phyloP scores from a whole-genome alignment of 2,797 vertebrate species.

The Etheostoma perlongum region DNA sequence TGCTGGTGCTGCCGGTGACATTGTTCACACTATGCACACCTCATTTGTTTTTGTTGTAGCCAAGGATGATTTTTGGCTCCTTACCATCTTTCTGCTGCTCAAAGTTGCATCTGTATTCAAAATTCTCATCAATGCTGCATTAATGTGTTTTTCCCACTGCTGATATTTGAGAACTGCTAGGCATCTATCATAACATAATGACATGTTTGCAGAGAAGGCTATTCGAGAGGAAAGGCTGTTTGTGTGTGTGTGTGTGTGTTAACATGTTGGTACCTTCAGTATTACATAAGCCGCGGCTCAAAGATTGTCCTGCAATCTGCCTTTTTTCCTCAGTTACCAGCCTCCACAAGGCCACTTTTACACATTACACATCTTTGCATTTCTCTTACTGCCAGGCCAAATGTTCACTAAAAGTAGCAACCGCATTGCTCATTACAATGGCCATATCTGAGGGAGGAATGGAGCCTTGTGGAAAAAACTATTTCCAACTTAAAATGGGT shows the following conservation, averaged over 20 bases:
- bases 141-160: slow-evolving; percentile 34
- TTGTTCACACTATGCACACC: slow-evolving; percentile 39
- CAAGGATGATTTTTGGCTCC: slow-evolving; percentile 31
- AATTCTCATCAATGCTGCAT: slow-evolving; percentile 39
- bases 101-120: slow-evolving; percentile 50
- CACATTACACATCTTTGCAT: slow-evolving; percentile 18
- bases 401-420: slow-evolving; percentile 39
- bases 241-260: slow-evolving; percentile 8
- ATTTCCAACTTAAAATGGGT: slow-evolving; percentile 59
- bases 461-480: slow-evolving; percentile 38
- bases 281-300: background rate
- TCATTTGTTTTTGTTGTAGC: slow-evolving; percentile 52
- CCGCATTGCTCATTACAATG: slow-evolving; percentile 37
- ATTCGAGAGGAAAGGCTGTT: slow-evolving; percentile 27
- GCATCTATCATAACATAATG: slow-evolving; percentile 47
- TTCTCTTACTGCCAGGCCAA: slow-evolving; percentile 29
- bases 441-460: slow-evolving; percentile 31
- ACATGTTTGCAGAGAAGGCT: slow-evolving; percentile 43
- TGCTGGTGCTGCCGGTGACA: slow-evolving; percentile 31
- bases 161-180: slow-evolving; percentile 49
- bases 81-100: slow-evolving; percentile 32
- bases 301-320: slow-evolving; percentile 18
- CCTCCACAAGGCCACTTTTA: slow-evolving; percentile 10
- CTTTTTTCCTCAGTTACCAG: slow-evolving; percentile 23
- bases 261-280: slow-evolving; percentile 11